A percentile compares a stretch with the other conserved stretches of the same genome.
phyloP scores from a whole-genome alignment of 2,888 invertebrate genomes.

The Cataglyphis albicans region DNA sequence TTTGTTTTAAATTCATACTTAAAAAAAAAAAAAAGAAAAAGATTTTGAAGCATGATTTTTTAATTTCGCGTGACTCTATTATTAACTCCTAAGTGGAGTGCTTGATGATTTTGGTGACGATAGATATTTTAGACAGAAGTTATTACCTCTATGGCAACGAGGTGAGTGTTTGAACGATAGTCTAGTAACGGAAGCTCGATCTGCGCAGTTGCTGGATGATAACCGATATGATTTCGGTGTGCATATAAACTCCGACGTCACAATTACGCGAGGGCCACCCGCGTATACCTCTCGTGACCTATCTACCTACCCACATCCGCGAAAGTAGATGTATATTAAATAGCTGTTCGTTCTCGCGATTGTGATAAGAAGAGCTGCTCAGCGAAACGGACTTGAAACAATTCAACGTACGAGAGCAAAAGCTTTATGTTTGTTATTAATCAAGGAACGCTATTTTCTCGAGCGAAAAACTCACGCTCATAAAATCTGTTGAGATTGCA shows the following conservation, averaged over 20 bases:
- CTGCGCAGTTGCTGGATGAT: slow-evolving; percentile 37
- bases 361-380: not conserved
- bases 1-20: not conserved
- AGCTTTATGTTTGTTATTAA: not conserved
- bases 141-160: not conserved
- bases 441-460: not conserved
- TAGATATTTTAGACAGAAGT: not conserved
- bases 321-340: slow-evolving; percentile 44
- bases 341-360: slow-evolving; percentile 25
- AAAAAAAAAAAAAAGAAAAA: not conserved
- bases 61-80: not conserved
- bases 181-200: slow-evolving; percentile 43
- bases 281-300: slow-evolving; percentile 36
- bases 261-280: slow-evolving; percentile 37
- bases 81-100: not conserved
- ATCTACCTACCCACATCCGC: slow-evolving; percentile 25
- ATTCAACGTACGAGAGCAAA: not conserved
- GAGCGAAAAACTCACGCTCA: not conserved
- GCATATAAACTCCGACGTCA: slow-evolving; percentile 32
- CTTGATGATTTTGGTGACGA: not conserved
- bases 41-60: not conserved
- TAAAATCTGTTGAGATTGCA: not conserved
- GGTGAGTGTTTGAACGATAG: not conserved
- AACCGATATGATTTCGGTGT: slow-evolving; percentile 47
- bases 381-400: slow-evolving; percentile 10